A percentile compares a stretch with the other conserved stretches of the same genome.
phyloP scores from a whole-genome alignment of 64 coral and sea anemone species.

The Catalaphyllia jardinei region DNA sequence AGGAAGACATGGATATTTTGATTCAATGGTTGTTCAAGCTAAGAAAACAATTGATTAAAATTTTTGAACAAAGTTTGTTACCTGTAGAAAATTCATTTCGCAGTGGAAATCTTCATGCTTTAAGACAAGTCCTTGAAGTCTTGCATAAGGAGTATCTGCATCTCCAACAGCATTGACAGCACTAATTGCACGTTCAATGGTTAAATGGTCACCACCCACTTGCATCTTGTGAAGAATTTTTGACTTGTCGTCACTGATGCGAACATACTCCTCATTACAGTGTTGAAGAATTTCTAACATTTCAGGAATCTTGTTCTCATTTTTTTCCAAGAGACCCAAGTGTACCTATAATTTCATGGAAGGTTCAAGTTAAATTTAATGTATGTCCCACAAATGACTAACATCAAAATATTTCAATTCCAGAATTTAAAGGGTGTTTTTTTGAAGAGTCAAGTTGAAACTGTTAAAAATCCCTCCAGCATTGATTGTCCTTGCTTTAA shows the following conservation, averaged over 20 bases:
- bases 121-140: conserved; percentile 27
- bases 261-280: not conserved
- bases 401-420: not conserved
- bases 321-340: not conserved
- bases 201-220: conserved; percentile 50
- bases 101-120: conserved; percentile 49
- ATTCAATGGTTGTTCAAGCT: too few species aligned
- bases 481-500: too few species aligned
- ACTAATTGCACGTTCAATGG: conserved; percentile 29
- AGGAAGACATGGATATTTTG: too few species aligned
- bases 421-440: not conserved
- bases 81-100: conserved; percentile 59
- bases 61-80: not conserved
- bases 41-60: too few species aligned
- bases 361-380: not conserved
- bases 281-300: conserved; percentile 12
- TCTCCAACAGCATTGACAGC: conserved; percentile 21
- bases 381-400: not conserved
- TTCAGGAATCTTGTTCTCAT: conserved; percentile 10
- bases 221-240: not conserved
- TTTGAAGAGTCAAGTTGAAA: too few species aligned
- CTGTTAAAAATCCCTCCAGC: too few species aligned
- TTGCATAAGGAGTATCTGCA: conserved; percentile 12
- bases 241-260: too few species aligned
- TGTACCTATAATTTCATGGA: not conserved